Base-by-base conservation (phyloP, 1,140 invertebrate species). In the Hyphantria cunea region DNA sequence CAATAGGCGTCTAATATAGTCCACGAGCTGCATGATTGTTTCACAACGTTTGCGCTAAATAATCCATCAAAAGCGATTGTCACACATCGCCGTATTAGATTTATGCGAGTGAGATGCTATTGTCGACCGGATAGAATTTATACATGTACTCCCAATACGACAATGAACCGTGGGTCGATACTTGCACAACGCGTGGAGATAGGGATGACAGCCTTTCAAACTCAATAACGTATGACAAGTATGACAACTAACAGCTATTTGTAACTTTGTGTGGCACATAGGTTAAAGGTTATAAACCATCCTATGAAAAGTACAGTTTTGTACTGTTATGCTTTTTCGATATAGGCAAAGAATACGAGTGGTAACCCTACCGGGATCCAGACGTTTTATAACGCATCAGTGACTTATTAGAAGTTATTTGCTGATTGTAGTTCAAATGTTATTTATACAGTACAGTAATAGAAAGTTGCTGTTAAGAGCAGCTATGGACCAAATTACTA, bases 121-220 rank as follows among this genome's bases (percentile, higher is more conserved):
- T 72, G 68, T 63, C 65, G 55, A 54, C 53, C 70, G 66, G 83
- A 83, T 81, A 74, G 76, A 72, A 80, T 84, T 72, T 78, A 81
- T 80, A n/a, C n/a, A 69, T 61, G 69, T 69, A 67, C 67, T 76
- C 75, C 67, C 76, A 80, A 74, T 76, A 68, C 65, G 80, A 88
- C 83, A 86, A 79, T 81, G 82, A 84, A 81, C 80, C 72, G 82
- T 50, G 39, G 55, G 66, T 39, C 55, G 55, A 53, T 13, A n/a
- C 12, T 86, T 88, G 67, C 79, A 79, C 80, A 86, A 87, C 9
- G 11, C 17, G 37, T 17, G 4, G 17, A 47, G 13, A 17, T 25
- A 25, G 17, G 17, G 17, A 25, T 25, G 17, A 25, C 17, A 25
- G 17, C 17, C 5, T 25, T 25, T 25, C 17, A 25, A 25, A 25